These are phyloP conservation scores for Conchocele bisecta DNA, from an alignment of 2,888 invertebrate species.

Conservation along the genomic window DNA sequence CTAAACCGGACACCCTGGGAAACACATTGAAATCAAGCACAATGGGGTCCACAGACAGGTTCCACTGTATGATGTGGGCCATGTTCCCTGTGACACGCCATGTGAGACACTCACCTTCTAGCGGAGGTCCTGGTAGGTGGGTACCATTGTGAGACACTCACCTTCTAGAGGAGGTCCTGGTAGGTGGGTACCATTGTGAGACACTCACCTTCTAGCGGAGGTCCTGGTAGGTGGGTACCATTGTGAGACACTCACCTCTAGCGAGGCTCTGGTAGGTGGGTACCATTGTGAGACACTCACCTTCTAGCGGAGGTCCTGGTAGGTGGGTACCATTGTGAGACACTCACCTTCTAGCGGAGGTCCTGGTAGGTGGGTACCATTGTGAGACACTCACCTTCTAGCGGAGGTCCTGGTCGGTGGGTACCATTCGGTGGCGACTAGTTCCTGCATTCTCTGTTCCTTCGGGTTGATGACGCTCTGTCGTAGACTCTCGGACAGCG, in stretches of 20 bases:
- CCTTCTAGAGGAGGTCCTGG: slow-evolving; percentile 81
- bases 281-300: too few species aligned
- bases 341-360: slow-evolving; percentile 85
- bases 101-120: too few species aligned
- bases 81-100: too few species aligned
- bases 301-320: slow-evolving; percentile 78
- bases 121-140: too few species aligned
- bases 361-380: slow-evolving; percentile 72
- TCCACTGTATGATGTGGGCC: too few species aligned
- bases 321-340: slow-evolving; percentile 76
- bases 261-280: too few species aligned
- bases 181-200: slow-evolving; percentile 73
- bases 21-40: too few species aligned
- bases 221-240: slow-evolving; percentile 71
- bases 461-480: slow-evolving; percentile 68
- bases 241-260: too few species aligned
- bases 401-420: slow-evolving; percentile 61
- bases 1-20: too few species aligned
- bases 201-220: slow-evolving; percentile 85
- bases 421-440: slow-evolving; percentile 74
- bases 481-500: slow-evolving; percentile 69
- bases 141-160: too few species aligned
- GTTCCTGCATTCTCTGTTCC: slow-evolving; percentile 73
- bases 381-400: slow-evolving; percentile 85
- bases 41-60: too few species aligned